phyloP scores from a whole-genome alignment of 2,888 invertebrate genomes.

The Ryuthela nishihirai region DNA sequence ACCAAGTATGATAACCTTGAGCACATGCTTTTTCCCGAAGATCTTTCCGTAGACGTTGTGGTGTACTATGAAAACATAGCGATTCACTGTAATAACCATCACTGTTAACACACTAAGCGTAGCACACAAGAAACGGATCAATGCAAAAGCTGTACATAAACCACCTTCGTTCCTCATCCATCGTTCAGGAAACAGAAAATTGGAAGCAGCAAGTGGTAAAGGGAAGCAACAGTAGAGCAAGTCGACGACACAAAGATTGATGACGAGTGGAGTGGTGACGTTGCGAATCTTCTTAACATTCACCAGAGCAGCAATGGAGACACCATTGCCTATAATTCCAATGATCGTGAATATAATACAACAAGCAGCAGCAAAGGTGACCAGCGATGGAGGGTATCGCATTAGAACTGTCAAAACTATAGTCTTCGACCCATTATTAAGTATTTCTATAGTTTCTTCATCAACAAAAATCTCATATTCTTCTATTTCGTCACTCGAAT shows the following conservation, averaged over 20 bases:
- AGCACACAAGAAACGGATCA: constrained; percentile 84
- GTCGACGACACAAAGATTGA: constrained; percentile 79
- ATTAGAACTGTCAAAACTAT: no score
- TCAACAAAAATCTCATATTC: no score
- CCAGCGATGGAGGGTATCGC: no score
- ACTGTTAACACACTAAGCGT: constrained; percentile 80
- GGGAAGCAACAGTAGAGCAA: constrained; percentile 78
- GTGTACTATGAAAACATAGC: constrained; percentile 56
- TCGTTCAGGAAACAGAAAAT: constrained; percentile 75
- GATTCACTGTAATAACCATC: constrained; percentile 84
- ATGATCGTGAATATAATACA: constrained; percentile 73
- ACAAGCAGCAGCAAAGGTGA: constrained; percentile 69
- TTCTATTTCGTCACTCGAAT: no score
- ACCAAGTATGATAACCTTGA: constrained; percentile 68
- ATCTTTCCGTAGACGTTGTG: constrained; percentile 47
- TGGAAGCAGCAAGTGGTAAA: constrained; percentile 73
- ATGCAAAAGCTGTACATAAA: constrained; percentile 77
- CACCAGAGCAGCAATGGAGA: constrained; percentile 73
- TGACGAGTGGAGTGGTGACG: constrained; percentile 81
- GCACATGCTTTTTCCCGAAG: constrained; percentile 64
- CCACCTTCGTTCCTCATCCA: constrained; percentile 68
- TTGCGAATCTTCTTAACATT: constrained; percentile 71
- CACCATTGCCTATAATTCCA: constrained; percentile 73
- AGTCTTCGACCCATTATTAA: no score
- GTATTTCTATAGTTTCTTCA: no score